A percentile compares a stretch with the other conserved stretches of the same genome.
phyloP scores from a whole-genome alignment of 1,140 invertebrate species.

The Vanessa tameamea region DNA sequence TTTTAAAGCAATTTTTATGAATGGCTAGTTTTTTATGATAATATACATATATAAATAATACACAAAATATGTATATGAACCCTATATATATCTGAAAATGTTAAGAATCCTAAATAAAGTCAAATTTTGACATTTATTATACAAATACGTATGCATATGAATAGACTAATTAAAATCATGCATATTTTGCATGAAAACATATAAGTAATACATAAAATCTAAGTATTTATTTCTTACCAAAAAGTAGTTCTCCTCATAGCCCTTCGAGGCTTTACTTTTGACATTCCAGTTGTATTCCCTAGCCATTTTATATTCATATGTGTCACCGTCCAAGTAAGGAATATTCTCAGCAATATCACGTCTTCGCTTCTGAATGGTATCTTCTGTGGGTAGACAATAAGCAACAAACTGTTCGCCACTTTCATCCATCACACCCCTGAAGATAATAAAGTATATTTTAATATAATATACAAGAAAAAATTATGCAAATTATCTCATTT shows the following conservation, averaged over 20 bases:
- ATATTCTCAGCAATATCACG: conserved; percentile 88
- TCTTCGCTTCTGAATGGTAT: conserved; percentile 93
- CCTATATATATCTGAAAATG: too few species aligned
- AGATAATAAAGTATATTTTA: conserved; percentile 15
- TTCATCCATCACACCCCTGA: conserved; percentile 97
- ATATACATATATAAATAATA: too few species aligned
- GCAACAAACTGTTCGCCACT: conserved; percentile 99
- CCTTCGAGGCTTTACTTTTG: conserved; percentile 98
- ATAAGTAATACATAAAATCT: neutral
- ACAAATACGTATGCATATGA: too few species aligned
- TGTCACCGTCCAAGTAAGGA: conserved; percentile 95
- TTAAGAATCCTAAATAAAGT: too few species aligned
- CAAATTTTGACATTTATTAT: too few species aligned
- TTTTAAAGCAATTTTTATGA: too few species aligned
- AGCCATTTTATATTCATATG: conserved; percentile 97
- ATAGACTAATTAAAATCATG: neutral
- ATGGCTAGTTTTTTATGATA: too few species aligned
- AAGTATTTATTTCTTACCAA: conserved; percentile 81
- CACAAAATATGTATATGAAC: too few species aligned
- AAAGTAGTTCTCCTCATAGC: conserved; percentile 99
- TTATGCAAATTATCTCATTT: too few species aligned
- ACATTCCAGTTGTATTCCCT: conserved; percentile 99
- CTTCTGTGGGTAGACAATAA: conserved; percentile 97
- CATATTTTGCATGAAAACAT: neutral
- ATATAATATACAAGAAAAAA: too few species aligned